Conservation (phyloP, 2,888 invertebrate genomes). For the Apodemia mormo region DNA sequence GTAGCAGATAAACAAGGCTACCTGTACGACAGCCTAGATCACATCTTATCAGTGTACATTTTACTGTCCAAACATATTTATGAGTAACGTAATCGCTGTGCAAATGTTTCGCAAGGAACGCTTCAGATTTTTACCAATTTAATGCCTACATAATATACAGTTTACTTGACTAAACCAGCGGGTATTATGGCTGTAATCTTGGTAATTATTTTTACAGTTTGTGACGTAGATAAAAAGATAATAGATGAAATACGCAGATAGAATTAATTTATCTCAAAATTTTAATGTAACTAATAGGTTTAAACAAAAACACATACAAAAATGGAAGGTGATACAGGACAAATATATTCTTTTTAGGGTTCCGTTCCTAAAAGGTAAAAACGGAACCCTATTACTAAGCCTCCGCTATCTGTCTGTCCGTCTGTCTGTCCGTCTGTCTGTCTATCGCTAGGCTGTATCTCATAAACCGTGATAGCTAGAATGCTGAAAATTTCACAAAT, state of each 20-base stretch:
- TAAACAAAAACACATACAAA: too few relatives aligned
- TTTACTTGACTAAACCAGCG: background rate
- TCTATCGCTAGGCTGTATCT: too few relatives aligned
- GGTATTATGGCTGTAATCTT: background rate
- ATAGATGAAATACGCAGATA: background rate
- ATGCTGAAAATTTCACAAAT: too few relatives aligned
- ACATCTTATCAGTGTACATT: slow-evolving; percentile 20
- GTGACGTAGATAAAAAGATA: background rate
- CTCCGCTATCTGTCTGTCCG: too few relatives aligned
- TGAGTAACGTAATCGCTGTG: slow-evolving; percentile 24
- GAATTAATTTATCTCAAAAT: too few relatives aligned
- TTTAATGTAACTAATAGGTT: too few relatives aligned
- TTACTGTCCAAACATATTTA: slow-evolving; percentile 25
- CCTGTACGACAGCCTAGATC: slow-evolving; percentile 3
- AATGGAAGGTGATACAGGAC: too few relatives aligned
- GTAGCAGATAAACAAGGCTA: background rate
- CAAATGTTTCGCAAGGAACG: slow-evolving; percentile 28
- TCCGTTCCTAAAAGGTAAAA: too few relatives aligned
- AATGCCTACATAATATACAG: slow-evolving; percentile 18
- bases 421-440: too few relatives aligned
- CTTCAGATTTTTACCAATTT: slow-evolving; percentile 24
- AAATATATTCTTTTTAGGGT: too few relatives aligned
- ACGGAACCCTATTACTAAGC: too few relatives aligned
- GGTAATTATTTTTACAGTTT: background rate
- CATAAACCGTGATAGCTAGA: too few relatives aligned